phyloP scores from a whole-genome alignment of 1,140 invertebrate species.

The Orussus abietinus region DNA sequence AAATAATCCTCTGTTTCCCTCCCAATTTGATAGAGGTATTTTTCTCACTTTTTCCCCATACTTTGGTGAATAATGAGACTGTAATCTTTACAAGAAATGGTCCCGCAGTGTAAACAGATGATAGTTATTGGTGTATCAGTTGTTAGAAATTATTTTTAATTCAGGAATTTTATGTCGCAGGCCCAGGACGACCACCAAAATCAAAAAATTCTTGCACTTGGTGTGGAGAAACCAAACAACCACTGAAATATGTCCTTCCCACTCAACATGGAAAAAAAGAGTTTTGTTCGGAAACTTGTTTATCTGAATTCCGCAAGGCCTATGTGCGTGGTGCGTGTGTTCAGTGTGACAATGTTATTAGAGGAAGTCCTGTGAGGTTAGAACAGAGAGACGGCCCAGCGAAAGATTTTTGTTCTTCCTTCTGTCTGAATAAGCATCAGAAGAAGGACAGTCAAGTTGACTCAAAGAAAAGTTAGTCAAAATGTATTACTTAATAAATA shows the following conservation, averaged over 20 bases:
- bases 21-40: constrained; percentile 5
- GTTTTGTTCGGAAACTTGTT: constrained; percentile 86
- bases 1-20: constrained; percentile 12
- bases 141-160: constrained; percentile 6
- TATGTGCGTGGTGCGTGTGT: constrained; percentile 82
- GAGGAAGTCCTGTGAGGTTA: constrained; percentile 57
- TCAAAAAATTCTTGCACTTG: constrained; percentile 71
- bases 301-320: constrained; percentile 82
- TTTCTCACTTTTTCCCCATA: background rate
- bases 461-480: constrained; percentile 37
- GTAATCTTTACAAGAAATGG: background rate
- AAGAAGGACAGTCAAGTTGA: constrained; percentile 65
- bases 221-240: constrained; percentile 78
- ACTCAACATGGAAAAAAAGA: constrained; percentile 86
- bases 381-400: constrained; percentile 56
- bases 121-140: no score
- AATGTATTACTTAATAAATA: constrained; percentile 10
- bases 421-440: constrained; percentile 76
- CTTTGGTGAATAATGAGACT: no score
- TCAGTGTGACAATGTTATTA: constrained; percentile 81
- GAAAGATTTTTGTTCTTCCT: constrained; percentile 80
- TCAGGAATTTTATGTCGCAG: constrained; percentile 29
- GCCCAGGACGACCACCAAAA: constrained; percentile 72
- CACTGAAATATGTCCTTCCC: constrained; percentile 79
- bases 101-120: no score